Conservation (phyloP, 2,797 vertebrate species). For the Sebastes hubbsi region DNA sequence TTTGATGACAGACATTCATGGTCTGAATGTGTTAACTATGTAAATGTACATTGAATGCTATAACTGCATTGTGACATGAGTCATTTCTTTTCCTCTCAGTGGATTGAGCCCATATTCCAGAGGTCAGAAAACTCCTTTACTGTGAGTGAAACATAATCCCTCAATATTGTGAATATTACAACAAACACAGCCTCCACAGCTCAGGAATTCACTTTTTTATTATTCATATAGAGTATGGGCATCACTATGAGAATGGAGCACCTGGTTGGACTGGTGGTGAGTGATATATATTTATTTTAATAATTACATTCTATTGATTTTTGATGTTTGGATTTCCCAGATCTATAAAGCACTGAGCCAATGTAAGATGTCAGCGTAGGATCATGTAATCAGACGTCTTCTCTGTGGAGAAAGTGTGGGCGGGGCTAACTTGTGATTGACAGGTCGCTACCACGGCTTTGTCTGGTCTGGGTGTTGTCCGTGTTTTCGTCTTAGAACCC, state of each 20-base stretch:
- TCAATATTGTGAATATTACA: not conserved
- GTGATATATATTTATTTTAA: not conserved
- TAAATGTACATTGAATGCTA: not conserved
- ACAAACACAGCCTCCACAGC: not conserved
- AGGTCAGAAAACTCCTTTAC: slow-evolving; percentile 60
- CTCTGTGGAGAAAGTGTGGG: not conserved
- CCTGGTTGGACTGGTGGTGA: slow-evolving; percentile 64
- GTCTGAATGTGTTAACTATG: not conserved
- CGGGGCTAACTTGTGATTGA: too few species aligned
- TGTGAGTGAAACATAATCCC: slow-evolving; percentile 43
- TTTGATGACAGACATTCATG: too few species aligned
- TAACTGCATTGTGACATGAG: not conserved
- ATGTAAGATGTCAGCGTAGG: not conserved
- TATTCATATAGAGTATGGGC: slow-evolving; percentile 45
- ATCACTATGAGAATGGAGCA: slow-evolving; percentile 58
- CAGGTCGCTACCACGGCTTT: too few species aligned
- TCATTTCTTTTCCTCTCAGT: slow-evolving; percentile 20
- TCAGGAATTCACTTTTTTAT: not conserved
- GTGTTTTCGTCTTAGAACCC: accelerated
- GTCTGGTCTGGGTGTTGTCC: too few species aligned
- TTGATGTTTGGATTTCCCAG: not conserved
- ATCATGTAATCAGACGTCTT: not conserved
- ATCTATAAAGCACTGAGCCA: not conserved
- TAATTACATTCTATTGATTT: not conserved
- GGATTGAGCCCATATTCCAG: slow-evolving; percentile 66